Base-by-base conservation (phyloP, 2,113 vertebrate species). In the Mus pahari region DNA sequence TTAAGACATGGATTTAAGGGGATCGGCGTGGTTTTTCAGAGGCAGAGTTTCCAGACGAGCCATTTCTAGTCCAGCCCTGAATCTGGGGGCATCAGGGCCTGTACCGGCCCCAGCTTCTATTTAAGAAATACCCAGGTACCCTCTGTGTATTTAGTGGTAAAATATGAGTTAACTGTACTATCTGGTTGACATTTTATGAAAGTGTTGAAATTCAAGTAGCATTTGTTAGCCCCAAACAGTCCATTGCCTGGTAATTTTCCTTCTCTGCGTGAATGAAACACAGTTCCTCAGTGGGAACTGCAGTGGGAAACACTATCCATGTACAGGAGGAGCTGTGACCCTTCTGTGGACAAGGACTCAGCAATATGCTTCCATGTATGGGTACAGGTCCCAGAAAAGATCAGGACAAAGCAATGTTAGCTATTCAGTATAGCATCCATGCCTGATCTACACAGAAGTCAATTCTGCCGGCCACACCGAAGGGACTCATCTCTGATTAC, bases 21-120 rank as follows among this genome's bases (percentile, higher is more conserved):
- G 96, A 97, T 93, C 55, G 0, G 97, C 77, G 45, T 92, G 17
- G 31, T n/a, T 96, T 88, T 74, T 55, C 45, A n/a, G 68, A 79
- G 42, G 12, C 36, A 42, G 66, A 24, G 39, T 86, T 95, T 92
- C 71, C 81, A 66, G 45, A 86, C 64, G 77, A 86, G 55, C 31
- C 64, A 86, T 17, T 26, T 58, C 39, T 42, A 45, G n/a, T 26
- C 11, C 1, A 28, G 16, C 13, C n/a, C 26, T 73, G 17, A 55
- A 13, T 75, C 66, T 88, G 13, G 13, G 28, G 8, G 0, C 6
- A 8, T 7, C 17, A 11, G 14, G 20, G 10, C 58, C 70, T 42
- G 45, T 14, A 36, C 10, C 11, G 39, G 45, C 39, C 42, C 19
- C 6, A 9, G 73, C 20, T 60, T 48, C 70, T 10, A 26, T 48